Base-by-base conservation (phyloP, 1,140 invertebrate genomes). In the Pteromalus puparum region DNA sequence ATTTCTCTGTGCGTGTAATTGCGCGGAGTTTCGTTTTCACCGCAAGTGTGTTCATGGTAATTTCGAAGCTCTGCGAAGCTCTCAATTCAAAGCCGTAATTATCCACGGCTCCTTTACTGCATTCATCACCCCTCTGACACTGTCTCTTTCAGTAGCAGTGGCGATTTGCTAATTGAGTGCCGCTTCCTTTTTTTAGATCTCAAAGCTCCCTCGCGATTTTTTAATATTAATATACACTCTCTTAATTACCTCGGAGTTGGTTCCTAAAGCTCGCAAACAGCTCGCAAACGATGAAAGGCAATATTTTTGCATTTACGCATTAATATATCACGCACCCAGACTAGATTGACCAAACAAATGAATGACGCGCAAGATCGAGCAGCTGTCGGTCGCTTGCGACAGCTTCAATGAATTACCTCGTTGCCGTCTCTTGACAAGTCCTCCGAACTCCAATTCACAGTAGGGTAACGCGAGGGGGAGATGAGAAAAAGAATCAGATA, bases 41-140 rank as follows among this genome's bases (percentile, higher is more conserved):
- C 38, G 38, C 34, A 5, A 42, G 38, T 42, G 10, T 42, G 13
- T 48, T 21, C 70, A 34, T 24, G 42, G 28, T 46, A 34, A 80
- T 80, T 80, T 70, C 78, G 34, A n/a, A 26, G 12, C 34, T 38
- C 21, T 1, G 34, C 28, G 28, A 24, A 46, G 74, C 24, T 53
- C 48, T 76, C 74, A n/a, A 42, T 26, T 76, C 46, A 28, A 30
- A 77, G 38, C 78, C 1, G 72, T 81, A 72, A 81, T 81, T 81
- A 81, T 18, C 2, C 34, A 7, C 21, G 53, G 42, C 21, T 81
- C 65, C 67, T 81, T 81, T 21, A 68, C n/a, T 26, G 78, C 67
- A 81, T 72, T 81, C 78, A 81, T 70, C 38, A 46, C 34, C 42
- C 18, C 4, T 42, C 30, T 30, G 9, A 10, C n/a, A 38, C 61